Evolutionary conservation across 2,888 invertebrate species (phyloP).

Genomic region (Lypha dubia): DNA sequence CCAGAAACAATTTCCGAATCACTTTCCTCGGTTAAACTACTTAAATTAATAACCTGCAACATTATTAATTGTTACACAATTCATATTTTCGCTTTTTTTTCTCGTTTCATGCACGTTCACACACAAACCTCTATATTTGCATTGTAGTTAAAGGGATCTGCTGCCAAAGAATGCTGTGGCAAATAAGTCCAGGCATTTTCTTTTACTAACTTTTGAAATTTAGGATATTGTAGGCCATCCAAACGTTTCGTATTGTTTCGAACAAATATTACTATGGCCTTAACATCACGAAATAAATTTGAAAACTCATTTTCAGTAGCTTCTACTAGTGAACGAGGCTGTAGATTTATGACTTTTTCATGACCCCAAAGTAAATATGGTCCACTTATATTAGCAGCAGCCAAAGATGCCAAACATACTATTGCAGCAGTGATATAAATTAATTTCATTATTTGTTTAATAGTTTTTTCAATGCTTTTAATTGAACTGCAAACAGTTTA

Average conservation of each 20-base stretch:
- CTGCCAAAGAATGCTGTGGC: conserved; percentile 85
- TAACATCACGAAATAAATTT: conserved; percentile 85
- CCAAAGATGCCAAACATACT: conserved; percentile 74
- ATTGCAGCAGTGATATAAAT: conserved; percentile 75
- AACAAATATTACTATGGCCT: conserved; percentile 86
- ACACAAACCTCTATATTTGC: conserved; percentile 85
- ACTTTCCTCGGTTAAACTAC: conserved; percentile 84
- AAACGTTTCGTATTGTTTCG: conserved; percentile 85
- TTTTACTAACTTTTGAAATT: conserved; percentile 85
- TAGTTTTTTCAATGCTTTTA: conserved; percentile 11
- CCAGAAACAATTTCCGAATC: conserved; percentile 86
- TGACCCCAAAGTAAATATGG: conserved; percentile 87
- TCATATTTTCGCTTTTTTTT: conserved; percentile 41
- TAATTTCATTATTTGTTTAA: conserved; percentile 75
- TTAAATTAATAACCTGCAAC: conserved; percentile 85
- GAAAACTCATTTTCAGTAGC: conserved; percentile 85
- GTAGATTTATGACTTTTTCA: conserved; percentile 84
- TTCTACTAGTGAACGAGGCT: conserved; percentile 84
- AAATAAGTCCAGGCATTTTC: conserved; percentile 84
- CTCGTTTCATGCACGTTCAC: not conserved
- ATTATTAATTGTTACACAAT: conserved; percentile 10
- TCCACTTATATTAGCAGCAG: conserved; percentile 84
- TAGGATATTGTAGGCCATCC: conserved; percentile 85
- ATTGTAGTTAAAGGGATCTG: conserved; percentile 86
- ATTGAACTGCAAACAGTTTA: conserved; percentile 34